Conservation (phyloP, 2,888 invertebrate species). For the Papilio demoleus region DNA sequence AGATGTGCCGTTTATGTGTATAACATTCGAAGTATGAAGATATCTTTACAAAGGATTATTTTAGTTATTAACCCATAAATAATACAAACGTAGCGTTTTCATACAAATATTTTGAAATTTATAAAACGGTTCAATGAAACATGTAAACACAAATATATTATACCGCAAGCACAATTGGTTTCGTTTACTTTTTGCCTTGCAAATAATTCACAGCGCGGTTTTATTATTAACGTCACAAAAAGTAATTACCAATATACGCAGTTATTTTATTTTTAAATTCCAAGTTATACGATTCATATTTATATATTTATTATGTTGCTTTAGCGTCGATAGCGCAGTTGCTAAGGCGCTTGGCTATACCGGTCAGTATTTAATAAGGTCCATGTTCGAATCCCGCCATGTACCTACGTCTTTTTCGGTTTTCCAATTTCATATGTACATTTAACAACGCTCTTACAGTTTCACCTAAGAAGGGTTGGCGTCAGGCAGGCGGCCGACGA, state of each 20-base stretch:
- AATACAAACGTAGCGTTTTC: conserved; percentile 29
- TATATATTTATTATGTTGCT: no score
- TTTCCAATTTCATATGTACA: no score
- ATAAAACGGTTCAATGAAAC: conserved; percentile 37
- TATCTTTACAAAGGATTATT: conserved; percentile 20
- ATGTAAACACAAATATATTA: conserved; percentile 34
- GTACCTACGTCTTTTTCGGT: no score
- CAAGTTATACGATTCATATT: not conserved
- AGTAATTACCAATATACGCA: not conserved
- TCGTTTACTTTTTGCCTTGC: conserved; percentile 34
- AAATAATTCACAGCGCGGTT: conserved; percentile 22
- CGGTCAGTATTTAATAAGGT: no score
- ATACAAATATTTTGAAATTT: conserved; percentile 40
- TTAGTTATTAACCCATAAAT: conserved; percentile 40
- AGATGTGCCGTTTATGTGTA: no score
- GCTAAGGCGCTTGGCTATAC: not conserved
- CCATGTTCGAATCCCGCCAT: no score
- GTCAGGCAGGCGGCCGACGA: no score
- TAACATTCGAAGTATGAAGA: not conserved
- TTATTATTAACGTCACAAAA: conserved; percentile 14
- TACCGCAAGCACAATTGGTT: conserved; percentile 29
- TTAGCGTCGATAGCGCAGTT: no score
- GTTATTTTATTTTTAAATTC: not conserved
- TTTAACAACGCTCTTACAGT: no score
- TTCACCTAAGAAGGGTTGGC: no score